phyloP scores from a whole-genome alignment of 2,797 vertebrate species.

The Alectoris magna region DNA sequence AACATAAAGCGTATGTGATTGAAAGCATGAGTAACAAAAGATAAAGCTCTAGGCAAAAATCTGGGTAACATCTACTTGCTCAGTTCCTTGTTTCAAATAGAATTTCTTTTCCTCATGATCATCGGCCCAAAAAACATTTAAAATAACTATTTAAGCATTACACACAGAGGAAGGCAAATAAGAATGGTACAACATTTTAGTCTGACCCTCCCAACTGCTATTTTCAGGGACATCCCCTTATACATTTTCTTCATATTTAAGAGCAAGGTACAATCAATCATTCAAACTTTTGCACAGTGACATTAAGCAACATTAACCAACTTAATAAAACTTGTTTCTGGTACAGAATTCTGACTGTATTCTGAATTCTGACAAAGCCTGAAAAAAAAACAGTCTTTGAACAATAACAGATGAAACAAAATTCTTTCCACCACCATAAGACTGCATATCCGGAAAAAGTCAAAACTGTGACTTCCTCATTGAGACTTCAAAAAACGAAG shows the following conservation, averaged over 20 bases:
- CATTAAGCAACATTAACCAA: not conserved
- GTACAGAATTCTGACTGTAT: not conserved
- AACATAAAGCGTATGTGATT: not conserved
- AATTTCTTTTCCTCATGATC: constrained; percentile 16
- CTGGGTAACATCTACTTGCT: not conserved
- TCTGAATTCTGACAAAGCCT: not conserved
- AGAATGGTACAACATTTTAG: not conserved
- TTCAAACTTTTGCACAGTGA: constrained; percentile 3
- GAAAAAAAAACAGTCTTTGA: constrained; percentile 14
- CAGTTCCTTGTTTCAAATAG: constrained; percentile 22
- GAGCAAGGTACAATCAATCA: not conserved
- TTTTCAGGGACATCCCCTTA: not conserved
- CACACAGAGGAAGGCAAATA: not conserved
- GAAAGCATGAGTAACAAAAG: constrained; percentile 32
- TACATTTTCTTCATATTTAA: not conserved
- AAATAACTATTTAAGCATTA: constrained; percentile 28
- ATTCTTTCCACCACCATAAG: not conserved
- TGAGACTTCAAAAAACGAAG: not conserved
- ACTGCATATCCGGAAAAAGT: not conserved
- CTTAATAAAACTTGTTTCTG: not conserved
- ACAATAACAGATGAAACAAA: constrained; percentile 5
- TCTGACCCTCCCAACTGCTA: not conserved
- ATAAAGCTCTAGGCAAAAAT: constrained; percentile 31
- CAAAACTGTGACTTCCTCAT: not conserved
- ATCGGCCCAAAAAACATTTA: constrained; percentile 27